These are phyloP conservation scores for Halisarca cf. caerulea DNA, from an alignment of 37 sponge, comb jelly and placozoan species.

Conservation along the genomic window DNA sequence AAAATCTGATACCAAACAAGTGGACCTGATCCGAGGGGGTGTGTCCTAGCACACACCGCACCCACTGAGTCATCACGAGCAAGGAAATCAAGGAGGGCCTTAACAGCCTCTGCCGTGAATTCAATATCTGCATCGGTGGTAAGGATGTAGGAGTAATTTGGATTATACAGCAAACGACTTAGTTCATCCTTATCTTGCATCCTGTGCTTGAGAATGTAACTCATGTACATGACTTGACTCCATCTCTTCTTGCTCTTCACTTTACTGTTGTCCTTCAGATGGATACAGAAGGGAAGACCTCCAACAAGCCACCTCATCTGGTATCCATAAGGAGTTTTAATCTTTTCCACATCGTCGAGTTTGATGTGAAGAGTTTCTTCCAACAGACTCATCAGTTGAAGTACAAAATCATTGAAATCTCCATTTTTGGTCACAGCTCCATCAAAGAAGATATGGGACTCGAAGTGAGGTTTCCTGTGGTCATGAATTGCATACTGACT, in stretches of 20 bases:
- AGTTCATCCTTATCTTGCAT: slow-evolving; percentile 21
- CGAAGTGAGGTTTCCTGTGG: slow-evolving; percentile 31
- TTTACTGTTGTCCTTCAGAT: slow-evolving; percentile 77
- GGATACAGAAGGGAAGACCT: slow-evolving; percentile 66
- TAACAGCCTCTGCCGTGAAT: slow-evolving; percentile 74
- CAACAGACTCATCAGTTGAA: slow-evolving; percentile 75
- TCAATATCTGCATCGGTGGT: slow-evolving; percentile 94
- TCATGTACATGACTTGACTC: slow-evolving; percentile 97
- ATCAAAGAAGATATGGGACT: slow-evolving; percentile 91
- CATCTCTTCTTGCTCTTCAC: slow-evolving; percentile 88
- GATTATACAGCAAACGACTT: not conserved
- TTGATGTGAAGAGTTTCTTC: slow-evolving; percentile 65
- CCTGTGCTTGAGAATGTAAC: slow-evolving; percentile 72
- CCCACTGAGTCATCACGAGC: slow-evolving; percentile 72
- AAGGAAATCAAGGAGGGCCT: slow-evolving; percentile 73
- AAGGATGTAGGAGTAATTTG: slow-evolving; percentile 79
- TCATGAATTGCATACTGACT: not conserved
- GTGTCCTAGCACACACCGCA: slow-evolving; percentile 86
- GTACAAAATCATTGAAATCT: slow-evolving; percentile 49
- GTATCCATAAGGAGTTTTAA: slow-evolving; percentile 78
- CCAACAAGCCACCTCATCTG: slow-evolving; percentile 51
- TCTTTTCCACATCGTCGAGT: slow-evolving; percentile 33
- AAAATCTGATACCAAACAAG: slow-evolving; percentile 92
- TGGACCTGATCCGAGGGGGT: slow-evolving; percentile 80
- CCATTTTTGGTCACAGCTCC: slow-evolving; percentile 57